Evolutionary conservation across 2,113 vertebrate species (phyloP), one percentile per base, ranked within the genome.

Genomic region (Eptesicus fuscus): DNA sequence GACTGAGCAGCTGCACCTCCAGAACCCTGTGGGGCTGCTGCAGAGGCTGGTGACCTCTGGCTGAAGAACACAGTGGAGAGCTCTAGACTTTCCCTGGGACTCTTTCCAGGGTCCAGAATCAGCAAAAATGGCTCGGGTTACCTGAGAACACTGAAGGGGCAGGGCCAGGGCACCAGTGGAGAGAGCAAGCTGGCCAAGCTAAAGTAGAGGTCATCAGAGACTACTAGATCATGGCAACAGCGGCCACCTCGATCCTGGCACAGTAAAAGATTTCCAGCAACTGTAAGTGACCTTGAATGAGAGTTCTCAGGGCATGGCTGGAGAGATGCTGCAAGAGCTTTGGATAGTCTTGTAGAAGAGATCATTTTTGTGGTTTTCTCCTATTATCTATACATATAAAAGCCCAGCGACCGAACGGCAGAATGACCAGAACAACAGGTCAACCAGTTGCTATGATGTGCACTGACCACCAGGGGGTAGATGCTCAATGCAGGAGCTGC

Each of bases 41-140:
- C 79, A 73, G 78, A 88, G 70, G 47, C 49, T 93, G 91, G 61
- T 93, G 84, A 90, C 84, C 88, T 65, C 47, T 83, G 70, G 63
- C 35, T 78, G 8, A 47, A 95, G 30, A 96, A 30, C 47, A 73
- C 35, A 88, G 22, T 67, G 18, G 37, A 84, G 51, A 47, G 20
- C 13, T 59, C 42, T 67, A 88, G 77, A 69, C 53, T 86, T 93
- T 25, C 59, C 44, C 37, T 70, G 59, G 63, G 70, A 67, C 22
- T 84, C 47, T 63, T 51, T 76, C 74, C 85, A 90, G 49, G 90
- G 22, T 85, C 47, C 73, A 61, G 22, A 70, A 42, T 89, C 69
- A 91, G 77, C 73, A 5, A 0, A 35, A 93, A 93, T 22, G 90
- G 89, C 44, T 91, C 63, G 2, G 40, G 79, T 79, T 93, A 95